Evolutionary conservation across 1,140 invertebrate genomes (phyloP).

Genomic region (Telenomus remus): DNA sequence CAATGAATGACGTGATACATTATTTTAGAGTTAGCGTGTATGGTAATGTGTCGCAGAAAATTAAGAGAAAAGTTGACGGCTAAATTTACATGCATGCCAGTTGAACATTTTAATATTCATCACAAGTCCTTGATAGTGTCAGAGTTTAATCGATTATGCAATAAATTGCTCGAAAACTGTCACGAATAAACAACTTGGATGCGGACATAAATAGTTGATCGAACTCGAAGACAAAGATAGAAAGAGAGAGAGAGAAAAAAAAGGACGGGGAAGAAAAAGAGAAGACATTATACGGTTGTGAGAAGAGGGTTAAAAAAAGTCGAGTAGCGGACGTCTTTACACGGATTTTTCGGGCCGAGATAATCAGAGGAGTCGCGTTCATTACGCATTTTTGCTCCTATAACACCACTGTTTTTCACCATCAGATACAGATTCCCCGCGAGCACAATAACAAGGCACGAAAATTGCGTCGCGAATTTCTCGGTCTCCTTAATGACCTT

Average conservation of each 20-base stretch:
- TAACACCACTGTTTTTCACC: constrained; percentile 33
- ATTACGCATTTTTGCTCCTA: constrained; percentile 37
- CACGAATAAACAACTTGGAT: constrained; percentile 16
- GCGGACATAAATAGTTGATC: constrained; percentile 12
- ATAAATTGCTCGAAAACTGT: constrained; percentile 20
- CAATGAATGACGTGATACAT: constrained; percentile 42
- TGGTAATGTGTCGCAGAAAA: constrained; percentile 26
- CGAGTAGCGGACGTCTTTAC: constrained; percentile 8
- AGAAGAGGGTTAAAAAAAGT: too few relatives aligned
- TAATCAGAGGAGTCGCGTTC: constrained; percentile 31
- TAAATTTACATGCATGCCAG: constrained; percentile 24
- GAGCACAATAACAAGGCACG: constrained; percentile 38
- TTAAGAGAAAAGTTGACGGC: constrained; percentile 27
- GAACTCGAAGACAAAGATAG: constrained; percentile 10
- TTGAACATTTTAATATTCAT: constrained; percentile 20
- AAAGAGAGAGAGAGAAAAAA: not conserved
- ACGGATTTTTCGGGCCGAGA: constrained; percentile 22
- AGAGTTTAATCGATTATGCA: constrained; percentile 39
- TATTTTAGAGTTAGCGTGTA: constrained; percentile 34
- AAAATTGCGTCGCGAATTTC: constrained; percentile 44
- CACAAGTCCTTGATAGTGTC: constrained; percentile 20
- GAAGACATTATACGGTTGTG: not conserved
- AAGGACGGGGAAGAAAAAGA: not conserved
- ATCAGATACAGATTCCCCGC: constrained; percentile 21
- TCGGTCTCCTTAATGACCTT: constrained; percentile 49